These are phyloP conservation scores for Tenualosa ilisha DNA, from an alignment of 2,797 vertebrate genomes.

Conservation along the genomic window DNA sequence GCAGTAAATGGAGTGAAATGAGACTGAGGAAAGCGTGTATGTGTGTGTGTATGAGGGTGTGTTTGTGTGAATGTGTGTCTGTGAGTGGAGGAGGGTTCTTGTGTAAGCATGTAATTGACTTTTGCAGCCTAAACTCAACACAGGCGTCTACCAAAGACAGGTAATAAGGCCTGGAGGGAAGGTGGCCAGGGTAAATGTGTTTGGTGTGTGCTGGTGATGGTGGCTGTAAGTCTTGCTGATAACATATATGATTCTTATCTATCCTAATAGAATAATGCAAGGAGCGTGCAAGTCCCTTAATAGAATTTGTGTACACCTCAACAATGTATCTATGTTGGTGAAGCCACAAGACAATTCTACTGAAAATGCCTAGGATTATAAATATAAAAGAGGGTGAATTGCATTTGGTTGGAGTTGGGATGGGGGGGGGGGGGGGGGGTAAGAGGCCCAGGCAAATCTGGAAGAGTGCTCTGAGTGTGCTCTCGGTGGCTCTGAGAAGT, in stretches of 20 bases:
- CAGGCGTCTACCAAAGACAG: slow-evolving; percentile 31
- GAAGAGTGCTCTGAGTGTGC: neutral
- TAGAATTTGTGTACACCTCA: too few relatives aligned
- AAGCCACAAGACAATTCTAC: too few relatives aligned
- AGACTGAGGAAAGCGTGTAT: slow-evolving; percentile 22
- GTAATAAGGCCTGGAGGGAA: neutral
- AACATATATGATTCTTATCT: neutral
- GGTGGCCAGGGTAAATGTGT: neutral
- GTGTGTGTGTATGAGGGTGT: too few relatives aligned
- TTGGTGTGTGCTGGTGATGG: neutral
- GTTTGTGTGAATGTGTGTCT: too few relatives aligned
- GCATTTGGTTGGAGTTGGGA: neutral
- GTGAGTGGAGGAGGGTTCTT: slow-evolving; percentile 24
- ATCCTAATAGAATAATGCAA: too few relatives aligned
- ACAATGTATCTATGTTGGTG: too few relatives aligned
- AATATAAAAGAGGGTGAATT: too few relatives aligned
- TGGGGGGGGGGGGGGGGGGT: slow-evolving; percentile 27
- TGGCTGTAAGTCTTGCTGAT: neutral
- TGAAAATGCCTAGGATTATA: too few relatives aligned
- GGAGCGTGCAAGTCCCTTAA: too few relatives aligned
- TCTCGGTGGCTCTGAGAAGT: neutral
- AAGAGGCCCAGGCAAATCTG: slow-evolving; percentile 17
- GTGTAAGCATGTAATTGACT: slow-evolving; percentile 40
- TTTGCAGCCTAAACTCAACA: slow-evolving; percentile 22
- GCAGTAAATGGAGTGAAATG: slow-evolving; percentile 40